Evolutionary conservation across 2,888 invertebrate species (phyloP).

Genomic region (Deilephila elpenor): DNA sequence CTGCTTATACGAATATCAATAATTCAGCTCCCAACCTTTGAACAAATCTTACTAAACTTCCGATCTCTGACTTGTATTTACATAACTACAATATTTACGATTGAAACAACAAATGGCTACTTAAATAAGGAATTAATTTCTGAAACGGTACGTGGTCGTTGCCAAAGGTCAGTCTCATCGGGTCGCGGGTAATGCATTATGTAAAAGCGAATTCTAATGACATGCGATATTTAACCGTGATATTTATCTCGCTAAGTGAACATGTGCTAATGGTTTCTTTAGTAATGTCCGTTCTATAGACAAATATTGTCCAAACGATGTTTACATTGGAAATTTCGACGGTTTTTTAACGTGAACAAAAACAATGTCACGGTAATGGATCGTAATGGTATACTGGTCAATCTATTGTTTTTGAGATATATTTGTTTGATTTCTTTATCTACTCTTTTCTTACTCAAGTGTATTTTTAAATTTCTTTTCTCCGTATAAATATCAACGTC

Average conservation of each 20-base stretch:
- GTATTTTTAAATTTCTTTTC: too few relatives aligned
- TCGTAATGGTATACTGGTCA: too few relatives aligned
- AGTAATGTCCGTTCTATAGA: conserved; percentile 43
- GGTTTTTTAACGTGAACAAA: background rate
- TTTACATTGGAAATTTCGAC: background rate
- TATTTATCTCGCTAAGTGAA: conserved; percentile 43
- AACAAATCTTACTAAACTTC: conserved; percentile 6
- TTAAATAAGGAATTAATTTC: conserved; percentile 28
- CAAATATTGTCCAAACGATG: conserved; percentile 31
- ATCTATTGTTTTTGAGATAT: too few relatives aligned
- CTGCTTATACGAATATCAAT: background rate
- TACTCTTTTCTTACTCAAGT: too few relatives aligned
- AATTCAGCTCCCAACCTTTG: conserved; percentile 1
- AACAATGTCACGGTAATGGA: too few relatives aligned
- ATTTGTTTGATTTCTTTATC: too few relatives aligned
- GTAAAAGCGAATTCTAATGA: conserved; percentile 54
- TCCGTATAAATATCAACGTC: too few relatives aligned
- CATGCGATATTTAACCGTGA: conserved; percentile 48
- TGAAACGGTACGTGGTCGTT: background rate
- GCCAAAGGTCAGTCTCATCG: conserved; percentile 27
- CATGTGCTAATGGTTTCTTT: conserved; percentile 45
- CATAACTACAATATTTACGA: conserved; percentile 26
- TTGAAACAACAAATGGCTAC: conserved; percentile 21
- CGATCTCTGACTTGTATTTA: background rate
- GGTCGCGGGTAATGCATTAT: conserved; percentile 39